Percentiles rank a stretch among this genome's conserved stretches.
Evolutionary conservation across 1,140 invertebrate genomes (phyloP).

Genomic region (Aporrectodea caliginosa): DNA sequence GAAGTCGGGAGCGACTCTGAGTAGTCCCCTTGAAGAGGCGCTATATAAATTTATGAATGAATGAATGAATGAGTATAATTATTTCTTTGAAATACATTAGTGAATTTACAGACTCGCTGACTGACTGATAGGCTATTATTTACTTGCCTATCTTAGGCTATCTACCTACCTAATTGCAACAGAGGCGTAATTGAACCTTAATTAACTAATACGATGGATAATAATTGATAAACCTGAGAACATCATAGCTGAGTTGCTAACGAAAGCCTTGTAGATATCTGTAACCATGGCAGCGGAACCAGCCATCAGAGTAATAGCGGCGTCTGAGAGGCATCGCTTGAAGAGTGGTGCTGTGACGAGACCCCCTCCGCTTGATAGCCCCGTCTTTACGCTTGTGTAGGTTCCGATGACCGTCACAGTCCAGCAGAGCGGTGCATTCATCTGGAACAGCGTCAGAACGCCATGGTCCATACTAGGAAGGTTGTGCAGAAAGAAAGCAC

Average conservation of each 20-base stretch:
- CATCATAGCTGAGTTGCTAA: constrained; percentile 23
- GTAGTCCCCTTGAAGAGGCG: no score
- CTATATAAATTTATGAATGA: no score
- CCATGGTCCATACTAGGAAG: constrained; percentile 2
- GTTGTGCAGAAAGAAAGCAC: constrained; percentile 24
- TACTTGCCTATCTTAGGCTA: no score
- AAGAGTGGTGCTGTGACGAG: constrained; percentile 1
- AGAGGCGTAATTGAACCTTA: no score
- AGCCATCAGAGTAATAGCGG: constrained; percentile 10
- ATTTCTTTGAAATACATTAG: no score
- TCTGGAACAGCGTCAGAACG: constrained; percentile 17
- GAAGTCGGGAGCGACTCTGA: no score
- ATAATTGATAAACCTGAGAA: no score
- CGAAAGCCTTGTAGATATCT: constrained; percentile 21
- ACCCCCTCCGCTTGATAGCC: constrained; percentile 1
- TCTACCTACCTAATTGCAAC: no score
- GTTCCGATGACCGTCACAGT: background rate
- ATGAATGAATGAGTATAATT: no score
- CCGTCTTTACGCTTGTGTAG: constrained; percentile 7
- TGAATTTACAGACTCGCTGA: no score
- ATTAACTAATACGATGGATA: no score
- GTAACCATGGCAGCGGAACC: background rate
- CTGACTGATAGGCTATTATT: no score
- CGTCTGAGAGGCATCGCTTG: constrained; percentile 18
- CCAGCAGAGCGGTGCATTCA: constrained; percentile 28